Conservation (phyloP, 2,888 invertebrate genomes). For the Orchestes rusci region DNA sequence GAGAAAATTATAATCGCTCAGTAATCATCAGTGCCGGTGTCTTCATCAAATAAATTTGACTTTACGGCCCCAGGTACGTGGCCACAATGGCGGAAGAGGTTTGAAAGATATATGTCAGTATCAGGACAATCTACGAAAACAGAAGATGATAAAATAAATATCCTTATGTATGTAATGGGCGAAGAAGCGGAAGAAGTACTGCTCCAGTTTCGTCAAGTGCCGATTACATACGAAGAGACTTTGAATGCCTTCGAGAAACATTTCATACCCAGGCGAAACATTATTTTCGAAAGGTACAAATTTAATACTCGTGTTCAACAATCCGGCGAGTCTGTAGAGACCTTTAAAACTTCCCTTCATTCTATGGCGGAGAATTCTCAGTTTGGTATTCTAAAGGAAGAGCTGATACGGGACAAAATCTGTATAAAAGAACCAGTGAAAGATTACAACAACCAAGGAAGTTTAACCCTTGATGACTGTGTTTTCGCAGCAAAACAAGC, state of each 20-base stretch:
- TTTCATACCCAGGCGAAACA: constrained; percentile 1
- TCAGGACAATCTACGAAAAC: too few species aligned
- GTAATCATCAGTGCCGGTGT: too few species aligned
- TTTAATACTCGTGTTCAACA: constrained; percentile 1
- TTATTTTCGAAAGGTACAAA: neutral
- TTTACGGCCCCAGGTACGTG: too few species aligned
- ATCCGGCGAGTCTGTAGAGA: constrained; percentile 1
- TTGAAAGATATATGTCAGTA: too few species aligned
- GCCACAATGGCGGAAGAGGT: too few species aligned
- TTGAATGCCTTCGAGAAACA: neutral
- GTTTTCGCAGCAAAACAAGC: constrained; percentile 3
- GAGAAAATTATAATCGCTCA: too few species aligned
- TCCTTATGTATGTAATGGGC: neutral
- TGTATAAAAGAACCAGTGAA: constrained; percentile 22
- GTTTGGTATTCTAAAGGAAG: constrained; percentile 22
- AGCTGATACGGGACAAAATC: constrained; percentile 32
- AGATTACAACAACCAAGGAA: neutral
- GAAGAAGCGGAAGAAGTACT: too few species aligned
- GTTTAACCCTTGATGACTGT: neutral
- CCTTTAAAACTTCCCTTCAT: neutral
- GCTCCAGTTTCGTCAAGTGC: too few species aligned
- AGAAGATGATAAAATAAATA: neutral
- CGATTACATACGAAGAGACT: too few species aligned
- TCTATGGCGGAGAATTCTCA: neutral
- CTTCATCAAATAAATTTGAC: too few species aligned